Evolutionary conservation across 2,113 vertebrate genomes (phyloP), one percentile per base, ranked within the genome.

Genomic region (Grantiella picta): DNA sequence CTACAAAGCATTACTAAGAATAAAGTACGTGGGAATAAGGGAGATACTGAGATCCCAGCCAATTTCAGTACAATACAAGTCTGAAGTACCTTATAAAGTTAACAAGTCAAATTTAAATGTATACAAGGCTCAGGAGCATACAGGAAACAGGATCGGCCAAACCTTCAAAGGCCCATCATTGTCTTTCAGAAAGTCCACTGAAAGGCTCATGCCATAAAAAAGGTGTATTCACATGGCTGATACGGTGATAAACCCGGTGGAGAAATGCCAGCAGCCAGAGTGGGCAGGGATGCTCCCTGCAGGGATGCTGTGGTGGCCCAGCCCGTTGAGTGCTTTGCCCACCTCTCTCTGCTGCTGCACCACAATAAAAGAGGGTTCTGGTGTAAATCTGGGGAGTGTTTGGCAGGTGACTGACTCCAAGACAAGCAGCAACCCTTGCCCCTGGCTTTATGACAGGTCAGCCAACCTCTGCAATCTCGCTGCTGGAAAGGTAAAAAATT

Each of bases 11-110:
- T 98, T 98, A 98, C 95, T 95, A 95, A 98, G 98, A 97, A 98
- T 90, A 98, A 99, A 98, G 98, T 99, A 98, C 98, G 98, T 99
- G 98, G 98, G 98, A 99, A 99, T 98, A 97, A 96, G 97, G 35
- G 95, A 98, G 98, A 98, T 98, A 98, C 92, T 70, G 96, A 72
- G 80, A 98, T 99, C 98, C 97, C 98, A 98, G 98, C 98, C 98
- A 98, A 97, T 97, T 96, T 92, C 94, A 85, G 97, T 85, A 97
- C 96, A 98, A 98, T 98, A 96, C 80, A 73, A 52, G 89, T 68
- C 96, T 94, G 93, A 97, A 96, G 33, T 97, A 97, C 96, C 96
- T 77, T 59, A 91, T 72, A 92, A 94, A 96, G 97, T 97, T 98
- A 98, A 98, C 97, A 96, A 97, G 95, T 97, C 94, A 96, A 96